A percentile compares a stretch with the other conserved stretches of the same genome.
phyloP scores from a whole-genome alignment of 2,888 invertebrate genomes.

The Tachina fera region DNA sequence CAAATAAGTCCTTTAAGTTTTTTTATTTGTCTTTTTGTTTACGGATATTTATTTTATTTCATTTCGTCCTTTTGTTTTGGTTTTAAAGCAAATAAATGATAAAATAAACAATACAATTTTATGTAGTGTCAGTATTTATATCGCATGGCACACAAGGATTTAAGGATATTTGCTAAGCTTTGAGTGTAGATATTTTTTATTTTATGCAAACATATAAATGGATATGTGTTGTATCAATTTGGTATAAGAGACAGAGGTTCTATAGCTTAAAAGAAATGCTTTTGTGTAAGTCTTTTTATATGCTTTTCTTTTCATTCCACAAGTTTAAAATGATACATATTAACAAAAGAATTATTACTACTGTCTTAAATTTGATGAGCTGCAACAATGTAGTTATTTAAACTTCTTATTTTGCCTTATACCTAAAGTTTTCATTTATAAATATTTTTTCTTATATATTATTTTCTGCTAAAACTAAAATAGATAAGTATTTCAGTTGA shows the following conservation, averaged over 20 bases:
- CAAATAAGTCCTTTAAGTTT: neutral
- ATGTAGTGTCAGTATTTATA: neutral
- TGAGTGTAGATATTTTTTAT: neutral
- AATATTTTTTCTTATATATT: no score
- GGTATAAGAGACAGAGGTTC: neutral
- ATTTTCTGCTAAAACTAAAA: no score
- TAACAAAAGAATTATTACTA: no score
- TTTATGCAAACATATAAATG: neutral
- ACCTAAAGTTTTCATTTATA: no score
- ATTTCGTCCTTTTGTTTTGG: neutral
- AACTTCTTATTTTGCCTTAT: no score
- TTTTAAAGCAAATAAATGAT: neutral
- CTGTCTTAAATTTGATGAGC: no score
- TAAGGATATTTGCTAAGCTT: slow-evolving; percentile 22
- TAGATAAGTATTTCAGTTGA: no score
- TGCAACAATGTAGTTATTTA: no score
- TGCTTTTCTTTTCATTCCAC: no score
- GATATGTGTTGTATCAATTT: neutral
- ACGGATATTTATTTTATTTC: neutral
- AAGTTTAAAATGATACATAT: no score
- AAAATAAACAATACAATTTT: slow-evolving; percentile 1
- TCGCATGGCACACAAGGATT: slow-evolving; percentile 3
- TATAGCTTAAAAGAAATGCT: neutral
- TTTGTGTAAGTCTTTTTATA: no score
- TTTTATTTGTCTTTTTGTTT: neutral